These are phyloP conservation scores for Acrobasis suavella DNA, from an alignment of 2,888 invertebrate genomes.

Conservation along the genomic window DNA sequence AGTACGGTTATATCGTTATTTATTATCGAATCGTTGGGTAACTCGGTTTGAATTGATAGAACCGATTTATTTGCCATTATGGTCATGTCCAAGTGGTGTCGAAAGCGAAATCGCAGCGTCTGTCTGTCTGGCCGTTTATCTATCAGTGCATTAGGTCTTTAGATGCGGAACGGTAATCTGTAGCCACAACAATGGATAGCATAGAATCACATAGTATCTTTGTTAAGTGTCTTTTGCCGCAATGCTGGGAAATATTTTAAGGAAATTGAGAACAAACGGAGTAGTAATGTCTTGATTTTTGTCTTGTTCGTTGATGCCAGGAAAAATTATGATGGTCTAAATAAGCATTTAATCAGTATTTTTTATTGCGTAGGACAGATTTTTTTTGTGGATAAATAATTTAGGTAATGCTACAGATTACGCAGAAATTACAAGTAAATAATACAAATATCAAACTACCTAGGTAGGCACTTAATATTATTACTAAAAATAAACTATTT, in stretches of 20 bases:
- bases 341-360: too few species aligned
- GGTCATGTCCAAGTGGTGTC: slow-evolving; percentile 50
- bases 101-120: slow-evolving; percentile 39
- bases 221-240: not conserved
- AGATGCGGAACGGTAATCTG: not conserved
- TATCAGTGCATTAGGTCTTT: slow-evolving; percentile 7
- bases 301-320: too few species aligned
- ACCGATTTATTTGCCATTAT: slow-evolving; percentile 67
- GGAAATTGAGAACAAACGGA: too few species aligned
- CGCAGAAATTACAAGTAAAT: too few species aligned
- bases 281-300: not conserved
- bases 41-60: slow-evolving; percentile 45
- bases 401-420: too few species aligned
- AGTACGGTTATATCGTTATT: slow-evolving; percentile 10
- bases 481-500: too few species aligned
- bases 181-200: slow-evolving; percentile 5
- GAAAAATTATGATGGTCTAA: too few species aligned
- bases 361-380: too few species aligned
- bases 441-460: too few species aligned
- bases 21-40: slow-evolving; percentile 10
- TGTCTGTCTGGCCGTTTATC: slow-evolving; percentile 14
- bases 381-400: too few species aligned
- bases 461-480: too few species aligned
- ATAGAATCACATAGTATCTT: not conserved
- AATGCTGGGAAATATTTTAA: not conserved